Conservation (phyloP, 1,140 invertebrate species). For the Portunus trituberculatus region DNA sequence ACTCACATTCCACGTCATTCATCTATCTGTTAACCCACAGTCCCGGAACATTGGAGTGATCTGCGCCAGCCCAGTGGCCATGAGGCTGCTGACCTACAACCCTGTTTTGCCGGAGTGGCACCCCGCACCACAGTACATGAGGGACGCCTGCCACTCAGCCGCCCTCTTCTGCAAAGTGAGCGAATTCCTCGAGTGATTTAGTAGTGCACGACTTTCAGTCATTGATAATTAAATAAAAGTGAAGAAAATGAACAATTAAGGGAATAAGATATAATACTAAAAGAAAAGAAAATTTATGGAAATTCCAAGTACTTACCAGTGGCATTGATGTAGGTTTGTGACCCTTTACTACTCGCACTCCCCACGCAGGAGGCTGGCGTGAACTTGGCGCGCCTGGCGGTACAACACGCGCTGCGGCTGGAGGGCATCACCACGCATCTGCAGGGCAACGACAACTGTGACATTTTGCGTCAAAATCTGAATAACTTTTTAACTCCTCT, state of each 20-base stretch:
- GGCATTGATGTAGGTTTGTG: slow-evolving; percentile 25
- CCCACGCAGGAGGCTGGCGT: slow-evolving; percentile 83
- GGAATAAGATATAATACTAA: too few species aligned
- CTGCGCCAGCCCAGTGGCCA: slow-evolving; percentile 89
- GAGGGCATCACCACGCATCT: slow-evolving; percentile 84
- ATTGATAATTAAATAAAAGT: too few species aligned
- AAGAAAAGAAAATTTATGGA: too few species aligned
- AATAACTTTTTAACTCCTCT: slow-evolving; percentile 77
- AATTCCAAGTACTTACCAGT: slow-evolving; percentile 27
- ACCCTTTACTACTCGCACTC: not conserved
- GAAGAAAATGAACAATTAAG: too few species aligned
- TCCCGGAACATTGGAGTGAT: slow-evolving; percentile 88
- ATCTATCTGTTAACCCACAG: slow-evolving; percentile 81
- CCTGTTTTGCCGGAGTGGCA: slow-evolving; percentile 90
- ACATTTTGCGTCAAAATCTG: slow-evolving; percentile 85
- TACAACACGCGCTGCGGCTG: slow-evolving; percentile 84
- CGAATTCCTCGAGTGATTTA: too few species aligned
- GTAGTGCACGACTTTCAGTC: too few species aligned
- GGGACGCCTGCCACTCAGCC: slow-evolving; percentile 24
- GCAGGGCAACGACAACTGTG: slow-evolving; percentile 86
- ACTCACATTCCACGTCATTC: too few species aligned
- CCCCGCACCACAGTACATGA: slow-evolving; percentile 83
- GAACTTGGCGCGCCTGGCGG: slow-evolving; percentile 87
- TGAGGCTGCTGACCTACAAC: slow-evolving; percentile 90
- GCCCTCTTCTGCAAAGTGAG: slow-evolving; percentile 39